Conservation (phyloP, 2,888 invertebrate genomes). For the Sicus ferrugineus region DNA sequence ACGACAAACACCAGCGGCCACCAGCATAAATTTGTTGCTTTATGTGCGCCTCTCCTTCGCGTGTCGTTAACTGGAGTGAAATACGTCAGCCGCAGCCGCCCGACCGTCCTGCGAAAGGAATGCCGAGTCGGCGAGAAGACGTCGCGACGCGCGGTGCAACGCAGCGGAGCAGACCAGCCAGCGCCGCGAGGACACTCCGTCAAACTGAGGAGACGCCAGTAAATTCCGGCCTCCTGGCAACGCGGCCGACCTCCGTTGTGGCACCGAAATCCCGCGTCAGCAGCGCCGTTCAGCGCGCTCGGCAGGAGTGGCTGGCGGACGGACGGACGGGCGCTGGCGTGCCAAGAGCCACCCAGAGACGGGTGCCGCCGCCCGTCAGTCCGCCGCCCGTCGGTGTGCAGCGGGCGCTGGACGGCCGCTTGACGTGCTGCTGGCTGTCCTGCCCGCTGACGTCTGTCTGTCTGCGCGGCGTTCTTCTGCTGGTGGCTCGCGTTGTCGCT, state of each 20-base stretch:
- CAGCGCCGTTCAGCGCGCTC: neutral
- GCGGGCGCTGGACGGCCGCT: conserved; percentile 10
- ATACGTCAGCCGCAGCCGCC: conserved; percentile 47
- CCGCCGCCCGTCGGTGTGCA: no score
- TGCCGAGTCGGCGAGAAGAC: conserved; percentile 51
- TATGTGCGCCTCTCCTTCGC: conserved; percentile 52
- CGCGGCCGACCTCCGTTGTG: conserved; percentile 3
- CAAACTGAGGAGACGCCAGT: conserved; percentile 44
- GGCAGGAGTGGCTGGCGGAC: neutral
- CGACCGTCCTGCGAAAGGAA: conserved; percentile 54
- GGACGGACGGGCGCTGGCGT: neutral
- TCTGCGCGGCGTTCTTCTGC: neutral
- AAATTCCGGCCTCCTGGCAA: conserved; percentile 19
- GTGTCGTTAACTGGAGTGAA: conserved; percentile 57
- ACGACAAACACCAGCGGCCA: conserved; percentile 36
- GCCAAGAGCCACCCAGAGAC: neutral
- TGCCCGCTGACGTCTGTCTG: neutral
- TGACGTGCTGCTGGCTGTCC: conserved; percentile 29
- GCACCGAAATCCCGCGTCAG: neutral
- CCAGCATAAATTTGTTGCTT: conserved; percentile 58
- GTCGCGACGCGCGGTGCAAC: conserved; percentile 39
- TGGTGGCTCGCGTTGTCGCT: neutral
- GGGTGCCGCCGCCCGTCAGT: no score
- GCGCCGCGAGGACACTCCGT: conserved; percentile 46
- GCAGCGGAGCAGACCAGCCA: conserved; percentile 13